Conservation (phyloP, 1,140 invertebrate genomes). For the Mya arenaria region DNA sequence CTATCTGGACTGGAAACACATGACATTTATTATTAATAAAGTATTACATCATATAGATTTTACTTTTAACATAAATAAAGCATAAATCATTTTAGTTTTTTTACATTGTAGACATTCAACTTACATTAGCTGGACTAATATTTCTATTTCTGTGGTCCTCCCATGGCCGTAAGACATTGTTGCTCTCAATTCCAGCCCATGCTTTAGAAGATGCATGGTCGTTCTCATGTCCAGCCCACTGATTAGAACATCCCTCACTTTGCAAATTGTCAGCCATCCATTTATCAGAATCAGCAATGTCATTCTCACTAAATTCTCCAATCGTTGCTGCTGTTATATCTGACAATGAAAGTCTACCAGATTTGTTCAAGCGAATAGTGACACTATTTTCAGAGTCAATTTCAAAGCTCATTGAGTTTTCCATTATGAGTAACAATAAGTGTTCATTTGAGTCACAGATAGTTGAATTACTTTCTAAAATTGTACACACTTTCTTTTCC, state of each 20-base stretch:
- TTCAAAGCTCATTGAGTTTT: conserved; percentile 12
- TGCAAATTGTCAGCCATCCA: no score
- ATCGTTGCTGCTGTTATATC: conserved; percentile 47
- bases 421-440: background rate
- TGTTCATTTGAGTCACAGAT: background rate
- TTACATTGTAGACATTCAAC: no score
- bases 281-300: no score
- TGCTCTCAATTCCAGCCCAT: no score
- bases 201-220: no score
- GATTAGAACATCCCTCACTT: no score
- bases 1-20: no score
- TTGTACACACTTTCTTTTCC: background rate
- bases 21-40: no score
- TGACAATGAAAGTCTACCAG: conserved; percentile 30
- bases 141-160: background rate
- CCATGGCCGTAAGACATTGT: conserved; percentile 24
- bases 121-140: background rate
- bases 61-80: no score
- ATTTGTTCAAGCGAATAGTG: conserved; percentile 9
- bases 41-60: no score
- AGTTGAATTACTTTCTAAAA: background rate
- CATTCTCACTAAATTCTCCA: conserved; percentile 38
- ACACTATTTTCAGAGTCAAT: conserved; percentile 6
- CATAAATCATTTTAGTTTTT: no score
- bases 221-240: no score